A percentile compares a stretch with the other conserved stretches of the same genome.
These are phyloP conservation scores for Smittia sp. DNA, from an alignment of 2,888 invertebrate genomes.

Conservation along the genomic window DNA sequence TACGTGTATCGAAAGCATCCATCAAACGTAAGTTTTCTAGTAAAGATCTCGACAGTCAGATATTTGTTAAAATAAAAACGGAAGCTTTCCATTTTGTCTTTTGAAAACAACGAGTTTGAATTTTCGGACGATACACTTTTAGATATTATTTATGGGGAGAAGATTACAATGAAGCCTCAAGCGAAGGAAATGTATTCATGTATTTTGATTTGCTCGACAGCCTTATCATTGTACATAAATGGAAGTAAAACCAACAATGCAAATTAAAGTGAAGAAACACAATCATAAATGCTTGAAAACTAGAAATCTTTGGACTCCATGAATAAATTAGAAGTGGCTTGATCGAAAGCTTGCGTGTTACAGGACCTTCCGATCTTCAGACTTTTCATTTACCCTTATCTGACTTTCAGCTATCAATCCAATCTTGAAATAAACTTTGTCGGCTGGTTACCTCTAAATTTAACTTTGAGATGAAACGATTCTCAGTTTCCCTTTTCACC, in stretches of 20 bases:
- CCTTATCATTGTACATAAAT: conserved; percentile 30
- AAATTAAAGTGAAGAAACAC: not conserved
- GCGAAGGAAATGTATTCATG: conserved; percentile 23
- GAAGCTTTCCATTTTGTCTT: too few species aligned
- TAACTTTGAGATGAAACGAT: not conserved
- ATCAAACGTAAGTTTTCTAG: too few species aligned
- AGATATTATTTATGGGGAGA: conserved; percentile 1
- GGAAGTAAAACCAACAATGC: not conserved
- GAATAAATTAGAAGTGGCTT: not conserved
- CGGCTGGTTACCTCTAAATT: not conserved
- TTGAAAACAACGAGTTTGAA: not conserved
- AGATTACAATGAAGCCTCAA: not conserved
- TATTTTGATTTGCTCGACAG: conserved; percentile 33
- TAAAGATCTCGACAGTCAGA: too few species aligned
- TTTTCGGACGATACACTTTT: not conserved
- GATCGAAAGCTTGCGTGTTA: not conserved
- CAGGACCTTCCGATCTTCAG: not conserved
- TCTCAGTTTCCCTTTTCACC: not conserved
- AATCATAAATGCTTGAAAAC: conserved; percentile 12
- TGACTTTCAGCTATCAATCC: not conserved
- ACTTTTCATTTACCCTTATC: not conserved
- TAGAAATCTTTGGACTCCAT: not conserved
- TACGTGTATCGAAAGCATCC: too few species aligned
- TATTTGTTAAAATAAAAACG: too few species aligned
- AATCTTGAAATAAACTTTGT: conserved; percentile 1